Conservation (phyloP, 2,113 vertebrate species). For the Toxostoma redivivum region DNA sequence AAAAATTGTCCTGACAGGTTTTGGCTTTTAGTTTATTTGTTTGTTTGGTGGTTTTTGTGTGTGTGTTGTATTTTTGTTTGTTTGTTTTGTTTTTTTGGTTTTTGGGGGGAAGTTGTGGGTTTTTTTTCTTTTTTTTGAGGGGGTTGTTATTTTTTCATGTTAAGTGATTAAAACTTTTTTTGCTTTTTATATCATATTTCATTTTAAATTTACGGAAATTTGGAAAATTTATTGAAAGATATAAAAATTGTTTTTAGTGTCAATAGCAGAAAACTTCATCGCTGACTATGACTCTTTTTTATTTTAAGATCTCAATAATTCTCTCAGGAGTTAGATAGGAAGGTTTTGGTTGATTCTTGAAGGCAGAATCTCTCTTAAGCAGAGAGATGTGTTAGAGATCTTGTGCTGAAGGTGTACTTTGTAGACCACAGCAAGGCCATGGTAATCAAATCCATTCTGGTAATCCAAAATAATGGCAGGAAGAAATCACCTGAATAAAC, state of each 20-base stretch:
- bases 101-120: not conserved
- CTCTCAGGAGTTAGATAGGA: not conserved
- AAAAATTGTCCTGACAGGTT: not conserved
- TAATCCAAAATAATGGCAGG: not conserved
- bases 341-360: not conserved
- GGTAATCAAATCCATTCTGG: not conserved
- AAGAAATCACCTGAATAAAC: not conserved
- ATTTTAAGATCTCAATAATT: not conserved
- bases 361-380: not conserved
- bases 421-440: not conserved
- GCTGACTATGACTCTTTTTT: not conserved
- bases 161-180: not conserved
- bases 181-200: not conserved
- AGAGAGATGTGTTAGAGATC: not conserved
- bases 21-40: too few relatives aligned
- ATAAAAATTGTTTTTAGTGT: not conserved
- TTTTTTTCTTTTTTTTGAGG: not conserved
- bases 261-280: not conserved
- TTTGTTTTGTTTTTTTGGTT: not conserved
- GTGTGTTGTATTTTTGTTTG: too few relatives aligned
- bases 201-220: not conserved
- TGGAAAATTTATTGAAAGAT: not conserved
- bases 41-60: not conserved
- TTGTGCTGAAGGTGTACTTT: not conserved
- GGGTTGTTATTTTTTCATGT: not conserved